phyloP scores from a whole-genome alignment of 2,888 invertebrate genomes.

The Chirona hameri region DNA sequence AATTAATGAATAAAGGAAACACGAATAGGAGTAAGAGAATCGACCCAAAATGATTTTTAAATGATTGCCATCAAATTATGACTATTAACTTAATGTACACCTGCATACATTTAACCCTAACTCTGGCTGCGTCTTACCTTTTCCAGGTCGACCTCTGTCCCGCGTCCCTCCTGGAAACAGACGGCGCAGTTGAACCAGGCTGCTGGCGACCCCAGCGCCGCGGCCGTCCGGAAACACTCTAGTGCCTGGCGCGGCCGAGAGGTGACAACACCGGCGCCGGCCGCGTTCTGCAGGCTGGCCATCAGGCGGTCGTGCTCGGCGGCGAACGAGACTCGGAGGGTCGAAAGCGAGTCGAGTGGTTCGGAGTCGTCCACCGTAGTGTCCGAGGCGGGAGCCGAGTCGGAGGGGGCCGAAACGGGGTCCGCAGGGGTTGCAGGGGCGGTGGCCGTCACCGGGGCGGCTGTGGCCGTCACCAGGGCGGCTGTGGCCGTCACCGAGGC shows the following conservation, averaged over 20 bases:
- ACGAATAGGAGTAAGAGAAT: too few species aligned
- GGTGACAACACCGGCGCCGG: background rate
- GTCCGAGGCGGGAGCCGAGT: too few species aligned
- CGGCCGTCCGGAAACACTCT: background rate
- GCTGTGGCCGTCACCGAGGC: background rate
- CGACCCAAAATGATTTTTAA: too few species aligned
- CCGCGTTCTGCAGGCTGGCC: background rate
- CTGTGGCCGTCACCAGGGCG: too few species aligned
- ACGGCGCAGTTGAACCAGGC: conserved; percentile 6
- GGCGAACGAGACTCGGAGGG: background rate
- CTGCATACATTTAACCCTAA: background rate
- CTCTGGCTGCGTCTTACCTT: background rate
- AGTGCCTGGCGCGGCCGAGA: conserved; percentile 3
- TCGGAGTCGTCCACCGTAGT: background rate
- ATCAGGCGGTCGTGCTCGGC: background rate
- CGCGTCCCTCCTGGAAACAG: background rate
- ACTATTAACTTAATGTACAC: background rate
- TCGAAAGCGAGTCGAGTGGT: background rate
- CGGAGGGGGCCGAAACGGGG: too few species aligned
- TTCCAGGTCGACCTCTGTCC: background rate
- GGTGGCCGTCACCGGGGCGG: too few species aligned
- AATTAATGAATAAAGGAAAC: background rate
- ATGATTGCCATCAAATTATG: background rate
- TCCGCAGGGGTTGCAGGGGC: too few species aligned
- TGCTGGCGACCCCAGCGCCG: background rate